These are phyloP conservation scores for Ruditapes philippinarum DNA, from an alignment of 1,140 invertebrate genomes.

Conservation along the genomic window DNA sequence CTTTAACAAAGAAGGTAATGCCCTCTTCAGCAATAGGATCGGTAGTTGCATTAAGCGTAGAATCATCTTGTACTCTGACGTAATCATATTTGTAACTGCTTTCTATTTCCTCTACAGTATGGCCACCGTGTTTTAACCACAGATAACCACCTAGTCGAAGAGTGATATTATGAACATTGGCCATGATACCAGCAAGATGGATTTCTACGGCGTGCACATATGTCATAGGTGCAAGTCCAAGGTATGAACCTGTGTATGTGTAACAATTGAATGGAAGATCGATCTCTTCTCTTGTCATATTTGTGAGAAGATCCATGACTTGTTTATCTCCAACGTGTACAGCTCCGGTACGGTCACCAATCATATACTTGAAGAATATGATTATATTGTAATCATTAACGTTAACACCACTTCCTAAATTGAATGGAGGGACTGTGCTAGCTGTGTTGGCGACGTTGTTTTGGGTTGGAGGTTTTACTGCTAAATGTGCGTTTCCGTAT, in stretches of 20 bases:
- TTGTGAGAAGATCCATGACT: slow-evolving; percentile 72
- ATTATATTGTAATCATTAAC: slow-evolving; percentile 72
- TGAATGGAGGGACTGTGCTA: slow-evolving; percentile 9
- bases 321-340: slow-evolving; percentile 77
- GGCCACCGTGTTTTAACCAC: slow-evolving; percentile 80
- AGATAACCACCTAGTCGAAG: slow-evolving; percentile 80
- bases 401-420: slow-evolving; percentile 43
- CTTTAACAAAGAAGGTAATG: slow-evolving; percentile 72
- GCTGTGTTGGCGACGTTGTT: slow-evolving; percentile 24
- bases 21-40: slow-evolving; percentile 79
- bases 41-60: slow-evolving; percentile 76
- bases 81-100: slow-evolving; percentile 75
- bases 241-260: slow-evolving; percentile 74
- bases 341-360: slow-evolving; percentile 79
- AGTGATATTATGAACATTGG: slow-evolving; percentile 78
- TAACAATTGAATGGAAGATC: slow-evolving; percentile 80
- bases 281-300: slow-evolving; percentile 73
- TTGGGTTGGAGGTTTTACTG: slow-evolving; percentile 70
- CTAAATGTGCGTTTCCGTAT: slow-evolving; percentile 80
- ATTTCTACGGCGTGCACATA: slow-evolving; percentile 82
- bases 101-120: slow-evolving; percentile 65
- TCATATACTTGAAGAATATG: slow-evolving; percentile 82
- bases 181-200: slow-evolving; percentile 77
- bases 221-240: slow-evolving; percentile 79
- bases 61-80: slow-evolving; percentile 78